These are phyloP conservation scores for Tetropium fuscum DNA, from an alignment of 2,888 invertebrate species.

Conservation along the genomic window DNA sequence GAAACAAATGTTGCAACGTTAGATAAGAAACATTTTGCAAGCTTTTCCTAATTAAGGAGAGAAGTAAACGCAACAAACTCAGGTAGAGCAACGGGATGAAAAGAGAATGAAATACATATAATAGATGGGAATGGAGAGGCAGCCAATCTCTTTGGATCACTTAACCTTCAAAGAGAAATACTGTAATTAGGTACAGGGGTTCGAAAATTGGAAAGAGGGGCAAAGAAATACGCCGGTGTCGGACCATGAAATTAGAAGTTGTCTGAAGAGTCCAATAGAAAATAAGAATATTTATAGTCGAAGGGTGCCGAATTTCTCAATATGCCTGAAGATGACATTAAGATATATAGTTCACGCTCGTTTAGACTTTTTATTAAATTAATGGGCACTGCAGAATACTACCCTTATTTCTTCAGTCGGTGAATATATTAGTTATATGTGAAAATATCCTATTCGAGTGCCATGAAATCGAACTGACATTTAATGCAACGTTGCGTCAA, in stretches of 20 bases:
- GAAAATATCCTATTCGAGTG: no score
- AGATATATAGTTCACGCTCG: conserved; percentile 31
- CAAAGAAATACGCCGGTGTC: conserved; percentile 54
- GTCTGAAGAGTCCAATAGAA: conserved; percentile 58
- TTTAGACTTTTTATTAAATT: conserved; percentile 29
- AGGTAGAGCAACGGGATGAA: conserved; percentile 43
- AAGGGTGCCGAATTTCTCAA: conserved; percentile 46
- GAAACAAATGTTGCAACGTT: conserved; percentile 47
- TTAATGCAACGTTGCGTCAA: no score
- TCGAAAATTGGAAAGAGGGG: conserved; percentile 60
- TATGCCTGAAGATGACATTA: conserved; percentile 40
- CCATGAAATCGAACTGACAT: no score
- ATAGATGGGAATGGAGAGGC: conserved; percentile 40
- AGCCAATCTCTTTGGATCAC: conserved; percentile 52
- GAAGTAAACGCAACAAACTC: conserved; percentile 37
- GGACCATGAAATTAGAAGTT: conserved; percentile 63
- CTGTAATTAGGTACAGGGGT: conserved; percentile 63
- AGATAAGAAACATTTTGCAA: conserved; percentile 52
- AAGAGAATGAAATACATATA: conserved; percentile 30
- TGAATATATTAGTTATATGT: conserved; percentile 5
- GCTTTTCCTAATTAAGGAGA: conserved; percentile 52
- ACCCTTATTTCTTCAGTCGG: not conserved
- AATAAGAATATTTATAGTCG: conserved; percentile 56
- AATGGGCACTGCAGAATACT: conserved; percentile 34
- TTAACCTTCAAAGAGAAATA: conserved; percentile 60